phyloP scores from a whole-genome alignment of 2,888 invertebrate species.

The Hecatera dysodea region DNA sequence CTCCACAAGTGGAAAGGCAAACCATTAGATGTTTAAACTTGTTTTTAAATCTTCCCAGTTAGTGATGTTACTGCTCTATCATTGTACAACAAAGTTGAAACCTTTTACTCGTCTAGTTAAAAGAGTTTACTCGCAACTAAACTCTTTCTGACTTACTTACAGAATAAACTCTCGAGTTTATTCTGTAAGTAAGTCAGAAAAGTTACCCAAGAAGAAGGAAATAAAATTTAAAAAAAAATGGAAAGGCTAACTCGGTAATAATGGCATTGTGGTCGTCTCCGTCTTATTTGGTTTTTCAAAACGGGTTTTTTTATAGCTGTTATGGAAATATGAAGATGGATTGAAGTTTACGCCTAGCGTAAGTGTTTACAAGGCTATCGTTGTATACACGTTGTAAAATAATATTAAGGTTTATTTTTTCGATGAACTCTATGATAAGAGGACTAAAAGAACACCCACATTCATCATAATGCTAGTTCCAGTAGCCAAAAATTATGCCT shows the following conservation, averaged over 20 bases:
- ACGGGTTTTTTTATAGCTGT: neutral
- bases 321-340: neutral
- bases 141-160: too few relatives aligned
- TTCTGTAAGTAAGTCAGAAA: slow-evolving; percentile 20
- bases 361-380: too few relatives aligned
- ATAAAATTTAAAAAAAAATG: neutral
- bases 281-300: neutral
- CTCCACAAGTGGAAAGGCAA: neutral
- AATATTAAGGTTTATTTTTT: too few relatives aligned
- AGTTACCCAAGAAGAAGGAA: slow-evolving; percentile 4
- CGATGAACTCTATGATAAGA: too few relatives aligned
- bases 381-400: too few relatives aligned
- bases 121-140: slow-evolving; percentile 10
- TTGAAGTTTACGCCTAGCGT: too few relatives aligned
- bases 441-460: too few relatives aligned
- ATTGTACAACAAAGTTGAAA: slow-evolving; percentile 31
- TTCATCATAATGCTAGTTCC: slow-evolving; percentile 14
- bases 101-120: slow-evolving; percentile 11
- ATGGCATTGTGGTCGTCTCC: neutral
- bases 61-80: neutral
- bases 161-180: slow-evolving; percentile 10
- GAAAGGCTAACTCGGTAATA: neutral
- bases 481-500: neutral
- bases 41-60: neutral
- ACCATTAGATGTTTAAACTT: neutral